Conservation (phyloP, 2,888 invertebrate species). For the Mythimna vitellina region DNA sequence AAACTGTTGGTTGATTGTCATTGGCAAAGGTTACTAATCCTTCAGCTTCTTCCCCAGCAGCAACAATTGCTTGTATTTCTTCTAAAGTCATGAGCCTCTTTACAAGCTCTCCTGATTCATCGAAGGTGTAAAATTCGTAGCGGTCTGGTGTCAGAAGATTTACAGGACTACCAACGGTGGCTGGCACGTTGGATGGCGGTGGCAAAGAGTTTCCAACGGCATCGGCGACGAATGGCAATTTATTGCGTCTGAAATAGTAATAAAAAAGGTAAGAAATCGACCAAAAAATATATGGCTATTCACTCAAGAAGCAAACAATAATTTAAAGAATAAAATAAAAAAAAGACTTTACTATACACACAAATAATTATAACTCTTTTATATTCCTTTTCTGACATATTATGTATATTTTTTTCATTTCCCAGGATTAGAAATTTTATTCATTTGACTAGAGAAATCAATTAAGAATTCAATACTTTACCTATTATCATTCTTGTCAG, state of each 20-base stretch:
- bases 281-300: too few species aligned
- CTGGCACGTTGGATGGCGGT: conserved; percentile 91
- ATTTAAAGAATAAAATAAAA: too few species aligned
- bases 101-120: conserved; percentile 95
- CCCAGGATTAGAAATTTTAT: too few species aligned
- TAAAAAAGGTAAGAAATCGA: conserved; percentile 10
- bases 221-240: conserved; percentile 92
- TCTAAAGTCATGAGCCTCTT: conserved; percentile 96
- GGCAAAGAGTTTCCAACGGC: conserved; percentile 92
- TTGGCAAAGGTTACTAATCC: conserved; percentile 88
- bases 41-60: conserved; percentile 94
- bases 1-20: conserved; percentile 85
- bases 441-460: background rate
- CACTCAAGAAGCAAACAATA: too few species aligned
- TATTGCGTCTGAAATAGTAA: conserved; percentile 81
- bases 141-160: conserved; percentile 95
- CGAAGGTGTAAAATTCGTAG: conserved; percentile 97
- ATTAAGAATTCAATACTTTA: conserved; percentile 47
- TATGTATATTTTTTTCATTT: too few species aligned
- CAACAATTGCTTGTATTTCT: conserved; percentile 96
- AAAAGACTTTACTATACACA: too few species aligned
- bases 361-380: too few species aligned
- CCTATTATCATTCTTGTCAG: conserved; percentile 80
- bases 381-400: too few species aligned
- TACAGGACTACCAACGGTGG: conserved; percentile 94